Conservation (phyloP, 2,888 invertebrate species). For the Noctua comes region DNA sequence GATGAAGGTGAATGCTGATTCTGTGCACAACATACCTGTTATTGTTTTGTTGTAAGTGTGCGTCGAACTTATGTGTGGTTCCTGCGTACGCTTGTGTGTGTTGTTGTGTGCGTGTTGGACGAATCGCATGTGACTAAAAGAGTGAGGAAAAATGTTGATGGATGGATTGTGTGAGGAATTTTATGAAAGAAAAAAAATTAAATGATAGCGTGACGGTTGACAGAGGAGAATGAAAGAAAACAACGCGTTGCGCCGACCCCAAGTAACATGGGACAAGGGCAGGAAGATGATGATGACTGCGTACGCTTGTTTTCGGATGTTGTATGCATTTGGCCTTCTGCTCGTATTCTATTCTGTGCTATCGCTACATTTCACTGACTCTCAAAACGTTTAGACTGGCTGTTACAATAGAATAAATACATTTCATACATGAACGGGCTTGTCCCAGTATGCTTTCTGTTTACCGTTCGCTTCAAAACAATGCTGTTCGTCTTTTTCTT, state of each 20-base stretch:
- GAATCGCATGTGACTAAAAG: no score
- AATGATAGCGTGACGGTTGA: no score
- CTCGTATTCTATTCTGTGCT: not conserved
- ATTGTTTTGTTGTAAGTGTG: not conserved
- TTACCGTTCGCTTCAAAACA: conserved; percentile 28
- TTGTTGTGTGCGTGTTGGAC: no score
- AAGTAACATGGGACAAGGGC: no score
- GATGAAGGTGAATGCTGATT: not conserved
- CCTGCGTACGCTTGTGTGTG: not conserved
- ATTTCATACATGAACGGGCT: conserved; percentile 52
- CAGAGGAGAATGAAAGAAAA: no score
- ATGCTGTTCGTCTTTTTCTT: conserved; percentile 23
- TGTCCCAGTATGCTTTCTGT: conserved; percentile 33
- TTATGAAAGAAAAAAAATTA: no score
- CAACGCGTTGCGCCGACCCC: no score
- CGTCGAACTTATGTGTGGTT: no score
- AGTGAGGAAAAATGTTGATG: no score
- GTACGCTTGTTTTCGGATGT: not conserved
- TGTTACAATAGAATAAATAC: conserved; percentile 54
- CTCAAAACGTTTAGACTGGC: conserved; percentile 23
- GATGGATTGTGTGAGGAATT: no score
- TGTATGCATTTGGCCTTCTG: not conserved
- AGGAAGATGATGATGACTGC: not conserved
- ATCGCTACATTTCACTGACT: conserved; percentile 51
- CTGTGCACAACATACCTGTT: not conserved